phyloP scores from a whole-genome alignment of 2,797 vertebrate genomes.

The Pachyuromys duprasi region DNA sequence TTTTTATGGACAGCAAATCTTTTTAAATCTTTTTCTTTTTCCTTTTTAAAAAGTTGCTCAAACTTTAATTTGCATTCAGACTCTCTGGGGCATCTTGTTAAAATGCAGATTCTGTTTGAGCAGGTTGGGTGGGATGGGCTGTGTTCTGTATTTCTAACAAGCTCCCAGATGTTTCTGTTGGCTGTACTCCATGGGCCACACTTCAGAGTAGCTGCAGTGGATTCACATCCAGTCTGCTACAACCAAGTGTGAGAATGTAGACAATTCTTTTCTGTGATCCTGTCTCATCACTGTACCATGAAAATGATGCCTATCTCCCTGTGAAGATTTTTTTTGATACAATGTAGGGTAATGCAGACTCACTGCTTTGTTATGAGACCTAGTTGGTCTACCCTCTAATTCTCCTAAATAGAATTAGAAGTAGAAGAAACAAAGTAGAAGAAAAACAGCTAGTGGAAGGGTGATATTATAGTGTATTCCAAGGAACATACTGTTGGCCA shows the following conservation, averaged over 20 bases:
- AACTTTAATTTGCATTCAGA: not conserved
- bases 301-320: constrained; percentile 1
- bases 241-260: constrained; percentile 34
- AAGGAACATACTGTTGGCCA: not conserved
- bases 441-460: constrained; percentile 44
- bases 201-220: constrained; percentile 7
- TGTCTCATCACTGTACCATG: not conserved
- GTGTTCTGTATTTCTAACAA: not conserved
- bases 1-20: constrained; percentile 8
- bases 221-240: not conserved
- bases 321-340: constrained; percentile 33
- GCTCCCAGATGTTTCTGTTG: not conserved
- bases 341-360: constrained; percentile 31
- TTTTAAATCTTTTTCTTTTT: not conserved
- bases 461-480: constrained; percentile 21
- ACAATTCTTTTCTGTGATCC: constrained; percentile 44
- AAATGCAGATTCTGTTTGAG: constrained; percentile 47
- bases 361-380: not conserved
- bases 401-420: constrained; percentile 52
- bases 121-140: not conserved
- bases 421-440: not conserved
- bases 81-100: constrained; percentile 41
- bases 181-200: not conserved
- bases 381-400: constrained; percentile 27
- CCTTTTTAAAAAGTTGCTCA: constrained; percentile 44